Conservation (phyloP, 2,888 invertebrate genomes). For the Pecten maximus region DNA sequence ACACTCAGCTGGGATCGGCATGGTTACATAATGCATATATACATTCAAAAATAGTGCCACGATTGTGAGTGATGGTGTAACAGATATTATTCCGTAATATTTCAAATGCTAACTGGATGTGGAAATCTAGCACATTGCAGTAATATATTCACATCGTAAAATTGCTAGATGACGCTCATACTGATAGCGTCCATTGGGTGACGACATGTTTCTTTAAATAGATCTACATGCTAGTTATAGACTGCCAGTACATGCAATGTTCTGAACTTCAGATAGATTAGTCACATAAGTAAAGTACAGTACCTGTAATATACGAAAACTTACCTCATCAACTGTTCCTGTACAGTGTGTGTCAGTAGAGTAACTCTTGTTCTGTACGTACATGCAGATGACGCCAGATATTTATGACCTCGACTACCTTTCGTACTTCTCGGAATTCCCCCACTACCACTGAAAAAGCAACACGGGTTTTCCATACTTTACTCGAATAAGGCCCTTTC, state of each 20-base stretch:
- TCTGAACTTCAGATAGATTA: too few relatives aligned
- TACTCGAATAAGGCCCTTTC: background rate
- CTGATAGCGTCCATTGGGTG: background rate
- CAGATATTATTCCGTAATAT: too few relatives aligned
- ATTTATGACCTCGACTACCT: background rate
- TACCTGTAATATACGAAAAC: background rate
- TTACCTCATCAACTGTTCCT: background rate
- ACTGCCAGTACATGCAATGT: too few relatives aligned
- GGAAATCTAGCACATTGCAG: too few relatives aligned
- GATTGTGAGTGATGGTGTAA: too few relatives aligned
- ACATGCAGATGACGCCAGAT: background rate
- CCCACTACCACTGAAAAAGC: background rate
- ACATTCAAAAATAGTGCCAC: too few relatives aligned
- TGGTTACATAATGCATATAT: too few relatives aligned
- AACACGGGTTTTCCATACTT: background rate
- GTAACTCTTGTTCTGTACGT: background rate
- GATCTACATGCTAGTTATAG: too few relatives aligned
- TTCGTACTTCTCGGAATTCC: background rate
- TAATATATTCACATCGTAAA: too few relatives aligned
- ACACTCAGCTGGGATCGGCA: too few relatives aligned
- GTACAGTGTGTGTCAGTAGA: background rate
- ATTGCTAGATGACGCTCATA: background rate
- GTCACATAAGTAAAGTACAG: too few relatives aligned
- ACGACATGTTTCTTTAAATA: background rate
- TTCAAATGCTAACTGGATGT: too few relatives aligned